Evolutionary conservation across 2,113 vertebrate species (phyloP), one percentile per base, ranked within the genome.

Genomic region (Himantopus leucocephalus): DNA sequence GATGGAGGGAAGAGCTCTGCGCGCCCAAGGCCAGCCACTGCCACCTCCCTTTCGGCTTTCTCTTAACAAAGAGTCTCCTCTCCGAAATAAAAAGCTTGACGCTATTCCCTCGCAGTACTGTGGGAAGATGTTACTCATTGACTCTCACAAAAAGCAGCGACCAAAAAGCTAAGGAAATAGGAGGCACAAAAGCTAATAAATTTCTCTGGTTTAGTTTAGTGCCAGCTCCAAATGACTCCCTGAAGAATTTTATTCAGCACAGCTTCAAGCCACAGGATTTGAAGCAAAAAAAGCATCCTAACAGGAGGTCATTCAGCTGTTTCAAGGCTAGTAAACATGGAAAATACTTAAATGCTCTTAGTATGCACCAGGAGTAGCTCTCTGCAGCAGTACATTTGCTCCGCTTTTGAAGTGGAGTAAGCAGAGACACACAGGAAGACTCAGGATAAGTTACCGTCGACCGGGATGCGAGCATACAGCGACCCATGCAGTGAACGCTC

Each of bases 1-100:
- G 45, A 52, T 3, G 34, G 35, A 85, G 10, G 27, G 37, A 73
- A 67, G 39, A 37, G 48, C 48, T 84, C 41, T 10, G 17, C 24
- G 6, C 1, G 0, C 4, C 1, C 29, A 13, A 47, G 27, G 29
- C 39, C 64, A 43, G n/a, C 21, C 39, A 2, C 41, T 7, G 8
- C 50, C 27, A 35, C 53, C 37, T 53, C 45, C 26, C 34, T 43
- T 56, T 29, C 1, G 0, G 18, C 53, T 62, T 34, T 32, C 30
- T 39, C 39, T 60, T 22, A 22, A 43, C 34, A 21, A 32, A 20
- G 23, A 35, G 4, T 37, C 41, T 74, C 19, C 52, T 29, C 72
- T 26, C 32, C 37, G 34, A 82, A 70, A 66, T 24, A 34, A 59
- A 13, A 63, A 53, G 14, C 2, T 0, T 1, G 16, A 43, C 24